Conservation (phyloP, 2,797 vertebrate species). For the Oreochromis mossambicus region DNA sequence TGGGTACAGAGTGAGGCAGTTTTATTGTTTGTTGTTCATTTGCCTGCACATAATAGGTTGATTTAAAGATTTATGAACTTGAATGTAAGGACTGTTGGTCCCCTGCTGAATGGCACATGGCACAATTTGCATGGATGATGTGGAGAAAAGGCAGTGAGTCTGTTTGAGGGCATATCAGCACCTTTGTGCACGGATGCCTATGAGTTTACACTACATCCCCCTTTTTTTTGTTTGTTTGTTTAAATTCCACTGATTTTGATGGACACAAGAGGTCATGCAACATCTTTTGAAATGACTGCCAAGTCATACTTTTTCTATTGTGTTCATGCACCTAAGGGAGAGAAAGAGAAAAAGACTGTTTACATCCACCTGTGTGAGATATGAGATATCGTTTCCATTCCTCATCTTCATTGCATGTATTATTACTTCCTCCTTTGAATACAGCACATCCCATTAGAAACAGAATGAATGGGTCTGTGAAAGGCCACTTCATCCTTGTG, state of each 20-base stretch:
- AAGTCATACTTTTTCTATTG: not conserved
- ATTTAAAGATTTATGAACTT: slow-evolving; percentile 53
- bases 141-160: not conserved
- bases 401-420: slow-evolving; percentile 1
- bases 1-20: slow-evolving; percentile 5
- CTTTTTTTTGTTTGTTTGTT: not conserved
- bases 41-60: slow-evolving; percentile 47
- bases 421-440: slow-evolving; percentile 47
- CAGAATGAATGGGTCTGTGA: slow-evolving; percentile 37
- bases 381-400: slow-evolving; percentile 1
- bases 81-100: slow-evolving; percentile 2
- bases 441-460: slow-evolving; percentile 35
- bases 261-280: not conserved
- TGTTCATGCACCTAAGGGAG: not conserved
- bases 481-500: slow-evolving; percentile 42
- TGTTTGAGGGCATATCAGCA: not conserved
- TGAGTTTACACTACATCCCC: not conserved
- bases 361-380: slow-evolving; percentile 18
- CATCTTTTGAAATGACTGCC: not conserved
- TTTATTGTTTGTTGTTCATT: slow-evolving; percentile 37
- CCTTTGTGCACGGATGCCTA: not conserved
- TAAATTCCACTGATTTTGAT: not conserved
- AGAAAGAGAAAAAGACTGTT: not conserved
- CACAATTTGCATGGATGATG: slow-evolving; percentile 1
- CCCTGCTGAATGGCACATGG: slow-evolving; percentile 5